Conservation (phyloP, 2,888 invertebrate species). For the Stenodera caucasica region DNA sequence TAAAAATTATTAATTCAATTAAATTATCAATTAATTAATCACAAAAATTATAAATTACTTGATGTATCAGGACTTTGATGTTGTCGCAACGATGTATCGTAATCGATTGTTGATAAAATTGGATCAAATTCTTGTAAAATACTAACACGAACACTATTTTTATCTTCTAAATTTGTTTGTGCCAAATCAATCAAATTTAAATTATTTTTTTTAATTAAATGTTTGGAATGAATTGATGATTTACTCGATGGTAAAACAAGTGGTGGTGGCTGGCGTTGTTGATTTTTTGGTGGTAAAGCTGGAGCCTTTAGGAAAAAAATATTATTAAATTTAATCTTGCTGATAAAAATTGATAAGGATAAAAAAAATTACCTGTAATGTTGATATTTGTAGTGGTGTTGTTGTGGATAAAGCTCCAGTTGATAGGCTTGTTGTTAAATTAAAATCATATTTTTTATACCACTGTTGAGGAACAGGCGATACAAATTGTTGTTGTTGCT, state of each 20-base stretch:
- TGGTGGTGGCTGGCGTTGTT: constrained; percentile 47
- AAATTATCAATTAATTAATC: background rate
- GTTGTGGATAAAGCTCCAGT: background rate
- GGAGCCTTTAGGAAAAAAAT: constrained; percentile 36
- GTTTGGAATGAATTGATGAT: background rate
- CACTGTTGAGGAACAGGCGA: background rate
- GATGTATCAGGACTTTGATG: constrained; percentile 55
- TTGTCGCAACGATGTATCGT: constrained; percentile 33
- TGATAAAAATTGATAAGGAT: background rate
- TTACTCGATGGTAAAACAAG: constrained; percentile 31
- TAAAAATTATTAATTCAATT: constrained; percentile 12
- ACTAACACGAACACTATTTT: constrained; percentile 63
- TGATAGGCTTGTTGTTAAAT: background rate
- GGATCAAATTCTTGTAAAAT: constrained; percentile 89
- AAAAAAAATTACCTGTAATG: background rate
- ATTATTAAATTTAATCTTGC: background rate
- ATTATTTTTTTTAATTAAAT: constrained; percentile 44
- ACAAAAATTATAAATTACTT: constrained; percentile 51
- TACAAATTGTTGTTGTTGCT: background rate
- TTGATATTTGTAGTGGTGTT: background rate
- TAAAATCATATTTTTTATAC: background rate
- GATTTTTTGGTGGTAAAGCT: constrained; percentile 52
- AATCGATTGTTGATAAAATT: constrained; percentile 65
- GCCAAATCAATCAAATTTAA: constrained; percentile 63
- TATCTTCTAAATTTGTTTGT: constrained; percentile 55